phyloP scores from a whole-genome alignment of 2,113 vertebrate species.

The Butorides virescens region DNA sequence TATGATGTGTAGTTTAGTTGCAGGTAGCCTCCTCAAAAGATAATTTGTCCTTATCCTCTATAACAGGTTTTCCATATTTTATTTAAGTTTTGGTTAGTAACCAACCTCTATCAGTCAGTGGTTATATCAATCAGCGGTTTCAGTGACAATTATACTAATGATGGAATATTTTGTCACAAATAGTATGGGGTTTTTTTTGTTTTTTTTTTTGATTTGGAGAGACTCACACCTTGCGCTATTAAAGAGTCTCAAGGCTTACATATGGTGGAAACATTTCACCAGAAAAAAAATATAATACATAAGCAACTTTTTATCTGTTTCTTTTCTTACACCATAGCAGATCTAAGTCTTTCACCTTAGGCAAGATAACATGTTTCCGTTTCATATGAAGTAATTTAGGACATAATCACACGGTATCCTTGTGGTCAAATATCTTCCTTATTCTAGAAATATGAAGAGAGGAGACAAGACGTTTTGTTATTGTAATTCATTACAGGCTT shows the following conservation, averaged over 20 bases:
- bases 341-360: background rate
- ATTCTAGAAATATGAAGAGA: background rate
- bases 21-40: background rate
- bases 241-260: background rate
- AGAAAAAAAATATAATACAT: background rate
- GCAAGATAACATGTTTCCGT: background rate
- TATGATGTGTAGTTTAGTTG: background rate
- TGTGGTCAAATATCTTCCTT: background rate
- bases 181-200: too few relatives aligned
- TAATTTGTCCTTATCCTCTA: background rate
- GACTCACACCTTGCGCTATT: background rate
- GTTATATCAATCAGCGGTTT: background rate
- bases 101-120: background rate
- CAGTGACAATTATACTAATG: background rate
- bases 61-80: background rate
- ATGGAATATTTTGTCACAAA: background rate
- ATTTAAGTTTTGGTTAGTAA: background rate
- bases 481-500: background rate
- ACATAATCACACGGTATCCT: rapidly evolving
- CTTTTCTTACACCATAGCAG: background rate
- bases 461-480: background rate
- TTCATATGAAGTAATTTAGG: background rate
- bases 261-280: background rate
- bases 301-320: background rate
- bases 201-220: background rate